Evolutionary conservation across 2,113 vertebrate genomes (phyloP), one percentile per base, ranked within the genome.

Genomic region (Hirundichthys speculiger): DNA sequence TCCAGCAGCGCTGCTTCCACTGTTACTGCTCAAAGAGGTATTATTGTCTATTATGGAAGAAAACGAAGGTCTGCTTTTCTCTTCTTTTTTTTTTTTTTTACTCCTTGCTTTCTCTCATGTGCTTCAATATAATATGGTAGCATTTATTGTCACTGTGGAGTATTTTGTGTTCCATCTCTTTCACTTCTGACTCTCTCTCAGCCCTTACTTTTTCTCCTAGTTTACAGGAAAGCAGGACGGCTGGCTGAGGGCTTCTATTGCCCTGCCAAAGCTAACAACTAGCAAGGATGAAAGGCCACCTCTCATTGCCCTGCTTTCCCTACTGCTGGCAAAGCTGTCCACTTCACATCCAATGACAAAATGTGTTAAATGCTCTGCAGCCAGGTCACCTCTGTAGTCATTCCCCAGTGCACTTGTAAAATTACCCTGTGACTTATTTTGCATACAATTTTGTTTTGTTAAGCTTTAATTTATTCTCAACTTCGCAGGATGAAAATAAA

Each of bases 251-350:
- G 48, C 64, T 52, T 45, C 73, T 65, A 76, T 77, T 69, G 19
- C 18, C 6, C 58, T 84, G 88, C 87, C 88, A 92, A 86, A 84
- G 78, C 86, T 58, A 88, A 86, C 77, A 76, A 71, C 73, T 73
- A 79, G 51, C 66, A 20, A 57, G 63, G 72, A 85, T 87, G 77
- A 88, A 90, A 86, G 77, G 80, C 75, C 69, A 77, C 74, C 74
- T 86, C 84, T 88, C 79, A 80, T 73, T 75, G 79, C 72, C 40
- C 76, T 48, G 73, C 59, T 39, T 57, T 63, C 64, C 80, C 73
- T 20, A 72, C 78, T 62, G 47, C 64, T 70, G 71, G 80, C 79
- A 73, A 30, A 72, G 63, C 34, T 18, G 47, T 61, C 56, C 69
- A 54, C 80, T 86, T 60, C 69, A 75, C 54, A 39, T 84, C 74